These are phyloP conservation scores for Morus bassanus DNA, from an alignment of 2,797 vertebrate species.

Conservation along the genomic window DNA sequence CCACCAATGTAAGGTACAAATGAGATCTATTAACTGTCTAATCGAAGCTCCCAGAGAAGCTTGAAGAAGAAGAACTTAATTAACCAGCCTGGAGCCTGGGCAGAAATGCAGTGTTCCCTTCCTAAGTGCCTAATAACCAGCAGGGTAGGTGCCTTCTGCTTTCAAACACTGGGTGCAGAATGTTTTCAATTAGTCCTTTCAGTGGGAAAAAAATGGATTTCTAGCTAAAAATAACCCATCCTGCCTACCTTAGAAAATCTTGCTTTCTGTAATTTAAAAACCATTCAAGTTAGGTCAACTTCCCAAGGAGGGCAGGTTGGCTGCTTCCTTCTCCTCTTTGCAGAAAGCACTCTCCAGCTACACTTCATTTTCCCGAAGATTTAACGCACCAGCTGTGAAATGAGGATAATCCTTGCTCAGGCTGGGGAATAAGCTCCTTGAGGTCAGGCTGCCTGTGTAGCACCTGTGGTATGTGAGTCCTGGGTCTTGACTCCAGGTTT, in stretches of 20 bases:
- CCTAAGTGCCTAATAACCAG: neutral
- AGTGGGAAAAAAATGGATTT: neutral
- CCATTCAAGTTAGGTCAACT: neutral
- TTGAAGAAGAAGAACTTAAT: slow-evolving; percentile 38
- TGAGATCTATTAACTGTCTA: slow-evolving; percentile 1
- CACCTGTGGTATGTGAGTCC: neutral
- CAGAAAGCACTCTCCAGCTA: neutral
- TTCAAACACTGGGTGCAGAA: neutral
- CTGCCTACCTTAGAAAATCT: slow-evolving; percentile 6
- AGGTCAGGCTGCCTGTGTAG: neutral
- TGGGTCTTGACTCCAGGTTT: neutral
- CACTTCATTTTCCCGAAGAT: neutral
- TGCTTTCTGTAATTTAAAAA: neutral
- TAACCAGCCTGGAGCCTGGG: slow-evolving; percentile 31
- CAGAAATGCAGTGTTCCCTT: slow-evolving; percentile 5
- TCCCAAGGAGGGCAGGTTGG: neutral
- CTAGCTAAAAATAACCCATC: slow-evolving; percentile 33
- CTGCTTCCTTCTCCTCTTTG: neutral
- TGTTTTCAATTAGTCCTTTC: slow-evolving; percentile 28
- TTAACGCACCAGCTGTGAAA: neutral
- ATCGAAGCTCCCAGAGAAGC: slow-evolving; percentile 33
- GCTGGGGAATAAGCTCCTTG: neutral
- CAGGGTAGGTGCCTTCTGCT: slow-evolving; percentile 15
- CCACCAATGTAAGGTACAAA: slow-evolving; percentile 22
- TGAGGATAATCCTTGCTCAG: slow-evolving; percentile 35